A percentile compares a stretch with the other conserved stretches of the same genome.
Conservation (phyloP, 2,113 vertebrate species). For the Mesitornis unicolor region DNA sequence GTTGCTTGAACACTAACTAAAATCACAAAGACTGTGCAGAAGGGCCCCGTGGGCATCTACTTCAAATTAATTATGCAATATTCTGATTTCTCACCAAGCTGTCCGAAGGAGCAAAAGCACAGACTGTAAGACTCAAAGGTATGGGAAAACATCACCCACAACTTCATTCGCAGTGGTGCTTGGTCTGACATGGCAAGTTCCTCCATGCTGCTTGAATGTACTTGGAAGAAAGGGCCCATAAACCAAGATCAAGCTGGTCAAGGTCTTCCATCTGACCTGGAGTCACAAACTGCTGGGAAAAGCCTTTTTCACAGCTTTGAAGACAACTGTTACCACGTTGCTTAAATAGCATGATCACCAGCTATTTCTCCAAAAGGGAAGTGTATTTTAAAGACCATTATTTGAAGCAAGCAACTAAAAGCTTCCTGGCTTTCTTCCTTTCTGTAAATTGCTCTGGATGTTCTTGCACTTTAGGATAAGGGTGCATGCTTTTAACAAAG, state of each 20-base stretch:
- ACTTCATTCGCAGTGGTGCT: not conserved
- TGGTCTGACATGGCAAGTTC: not conserved
- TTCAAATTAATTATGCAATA: not conserved
- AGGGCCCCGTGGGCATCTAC: not conserved
- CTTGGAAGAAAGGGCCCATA: not conserved
- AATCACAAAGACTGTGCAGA: not conserved
- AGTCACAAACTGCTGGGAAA: not conserved
- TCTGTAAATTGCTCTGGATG: not conserved
- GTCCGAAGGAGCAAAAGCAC: not conserved
- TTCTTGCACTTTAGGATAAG: not conserved
- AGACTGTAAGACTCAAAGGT: not conserved
- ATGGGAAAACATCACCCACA: not conserved
- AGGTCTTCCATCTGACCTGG: not conserved
- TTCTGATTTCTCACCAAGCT: not conserved
- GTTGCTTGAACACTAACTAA: not conserved
- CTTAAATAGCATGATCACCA: fast-evolving
- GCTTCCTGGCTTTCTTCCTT: not conserved
- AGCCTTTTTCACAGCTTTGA: fast-evolving
- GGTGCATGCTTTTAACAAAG: fast-evolving
- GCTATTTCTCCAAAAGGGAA: not conserved
- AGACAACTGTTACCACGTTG: too few relatives aligned
- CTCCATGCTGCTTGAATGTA: not conserved
- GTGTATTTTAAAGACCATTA: fast-evolving
- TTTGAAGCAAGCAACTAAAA: not conserved
- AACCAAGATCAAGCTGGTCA: not conserved